phyloP scores from a whole-genome alignment of 2,797 vertebrate species.

The Euthynnus affinis region DNA sequence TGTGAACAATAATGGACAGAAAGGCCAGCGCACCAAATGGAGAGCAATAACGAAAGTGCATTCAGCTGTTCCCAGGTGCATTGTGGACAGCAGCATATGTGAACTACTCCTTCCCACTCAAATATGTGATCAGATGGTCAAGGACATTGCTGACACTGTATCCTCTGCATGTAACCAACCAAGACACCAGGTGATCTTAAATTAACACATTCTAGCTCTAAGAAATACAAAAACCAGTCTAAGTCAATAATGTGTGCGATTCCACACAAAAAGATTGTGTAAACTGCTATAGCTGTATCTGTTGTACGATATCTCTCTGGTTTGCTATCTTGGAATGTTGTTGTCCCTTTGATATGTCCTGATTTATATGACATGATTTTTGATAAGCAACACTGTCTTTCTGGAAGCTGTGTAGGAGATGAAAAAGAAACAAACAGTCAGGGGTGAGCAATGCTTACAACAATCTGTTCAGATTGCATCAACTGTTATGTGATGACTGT shows the following conservation, averaged over 20 bases:
- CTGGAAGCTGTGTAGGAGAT: neutral
- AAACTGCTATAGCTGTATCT: too few relatives aligned
- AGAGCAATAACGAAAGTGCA: slow-evolving; percentile 44
- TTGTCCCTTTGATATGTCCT: neutral
- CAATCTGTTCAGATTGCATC: neutral
- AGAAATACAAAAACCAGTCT: neutral
- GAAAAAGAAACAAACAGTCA: neutral
- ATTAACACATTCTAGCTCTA: neutral
- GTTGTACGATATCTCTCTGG: neutral
- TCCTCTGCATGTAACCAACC: neutral
- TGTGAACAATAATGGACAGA: slow-evolving; percentile 37
- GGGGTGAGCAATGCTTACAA: neutral
- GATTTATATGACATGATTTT: neutral
- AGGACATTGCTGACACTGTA: slow-evolving; percentile 24
- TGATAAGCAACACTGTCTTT: neutral
- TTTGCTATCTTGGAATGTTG: neutral
- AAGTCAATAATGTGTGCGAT: neutral
- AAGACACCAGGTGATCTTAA: neutral
- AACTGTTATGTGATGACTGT: neutral
- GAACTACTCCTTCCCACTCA: slow-evolving; percentile 12
- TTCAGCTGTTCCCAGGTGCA: slow-evolving; percentile 30
- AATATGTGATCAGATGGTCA: slow-evolving; percentile 29
- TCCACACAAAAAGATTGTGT: neutral
- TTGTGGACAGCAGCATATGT: slow-evolving; percentile 21
- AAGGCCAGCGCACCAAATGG: slow-evolving; percentile 37